Evolutionary conservation across 2,888 invertebrate species (phyloP).

Genomic region (Lasioglossum lativentre): DNA sequence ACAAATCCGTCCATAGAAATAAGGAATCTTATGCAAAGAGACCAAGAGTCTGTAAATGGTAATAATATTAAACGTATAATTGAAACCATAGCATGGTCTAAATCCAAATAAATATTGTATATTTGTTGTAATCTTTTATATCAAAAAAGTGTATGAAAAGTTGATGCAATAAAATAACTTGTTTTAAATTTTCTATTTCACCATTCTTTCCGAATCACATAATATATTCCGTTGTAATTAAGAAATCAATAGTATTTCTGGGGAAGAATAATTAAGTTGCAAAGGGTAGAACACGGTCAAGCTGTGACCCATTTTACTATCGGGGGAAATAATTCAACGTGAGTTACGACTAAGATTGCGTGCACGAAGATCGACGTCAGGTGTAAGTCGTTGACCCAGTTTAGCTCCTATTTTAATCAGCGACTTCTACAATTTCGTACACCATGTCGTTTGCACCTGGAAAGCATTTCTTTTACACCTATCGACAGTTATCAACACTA

Average conservation of each 20-base stretch:
- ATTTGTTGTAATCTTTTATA: slow-evolving; percentile 51
- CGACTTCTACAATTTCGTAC: slow-evolving; percentile 44
- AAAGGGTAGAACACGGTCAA: slow-evolving; percentile 29
- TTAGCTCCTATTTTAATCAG: slow-evolving; percentile 65
- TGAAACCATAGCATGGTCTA: slow-evolving; percentile 48
- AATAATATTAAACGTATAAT: slow-evolving; percentile 53
- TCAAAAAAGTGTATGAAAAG: slow-evolving; percentile 41
- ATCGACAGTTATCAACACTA: neutral
- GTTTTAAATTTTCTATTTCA: slow-evolving; percentile 30
- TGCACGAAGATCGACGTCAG: slow-evolving; percentile 59
- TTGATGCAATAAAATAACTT: slow-evolving; percentile 55
- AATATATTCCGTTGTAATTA: neutral
- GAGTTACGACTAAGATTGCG: slow-evolving; percentile 62
- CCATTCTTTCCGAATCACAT: neutral
- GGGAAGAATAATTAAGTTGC: slow-evolving; percentile 31
- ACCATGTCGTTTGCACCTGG: slow-evolving; percentile 37
- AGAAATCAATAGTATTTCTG: slow-evolving; percentile 1
- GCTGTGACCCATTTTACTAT: slow-evolving; percentile 59
- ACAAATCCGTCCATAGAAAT: slow-evolving; percentile 74
- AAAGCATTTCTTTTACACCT: neutral
- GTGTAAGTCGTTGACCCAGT: slow-evolving; percentile 65
- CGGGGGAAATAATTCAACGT: slow-evolving; percentile 54
- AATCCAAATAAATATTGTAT: slow-evolving; percentile 49
- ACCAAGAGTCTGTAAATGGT: slow-evolving; percentile 73
- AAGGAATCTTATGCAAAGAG: slow-evolving; percentile 54